A percentile compares a stretch with the other conserved stretches of the same genome.
phyloP scores from a whole-genome alignment of 2,797 vertebrate species.

The Phoxinus dragarum region DNA sequence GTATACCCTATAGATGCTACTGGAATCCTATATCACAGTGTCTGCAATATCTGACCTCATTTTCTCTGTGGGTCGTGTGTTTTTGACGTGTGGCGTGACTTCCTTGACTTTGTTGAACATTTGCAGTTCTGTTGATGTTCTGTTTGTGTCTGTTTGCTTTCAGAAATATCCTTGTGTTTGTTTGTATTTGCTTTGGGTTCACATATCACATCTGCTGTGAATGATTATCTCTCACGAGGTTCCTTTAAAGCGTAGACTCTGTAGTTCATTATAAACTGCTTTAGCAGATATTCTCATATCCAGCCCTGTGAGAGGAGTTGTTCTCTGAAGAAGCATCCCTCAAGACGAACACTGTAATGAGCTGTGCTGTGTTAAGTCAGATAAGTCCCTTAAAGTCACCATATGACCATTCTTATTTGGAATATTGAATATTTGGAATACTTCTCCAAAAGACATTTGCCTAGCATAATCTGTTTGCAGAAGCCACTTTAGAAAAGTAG shows the following conservation, averaged over 20 bases:
- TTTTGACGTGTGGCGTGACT: not conserved
- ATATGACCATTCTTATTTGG: not conserved
- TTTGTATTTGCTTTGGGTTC: slow-evolving; percentile 18
- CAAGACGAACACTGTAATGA: not conserved
- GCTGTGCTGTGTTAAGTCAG: not conserved
- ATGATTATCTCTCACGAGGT: slow-evolving; percentile 9
- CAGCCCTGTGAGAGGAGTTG: not conserved
- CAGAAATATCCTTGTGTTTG: slow-evolving; percentile 3
- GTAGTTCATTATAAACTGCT: slow-evolving; percentile 27
- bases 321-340: not conserved
- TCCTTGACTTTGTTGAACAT: slow-evolving; percentile 20
- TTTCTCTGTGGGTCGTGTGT: not conserved
- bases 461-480: no score
- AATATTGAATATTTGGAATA: no score
- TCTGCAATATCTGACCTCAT: not conserved
- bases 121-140: slow-evolving; percentile 13
- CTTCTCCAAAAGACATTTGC: no score
- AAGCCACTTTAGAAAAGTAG: not conserved
- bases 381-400: not conserved
- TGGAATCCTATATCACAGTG: not conserved
- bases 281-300: slow-evolving; percentile 9
- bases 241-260: not conserved
- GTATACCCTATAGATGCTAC: not conserved
- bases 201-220: slow-evolving; percentile 27
- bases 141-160: slow-evolving; percentile 5